These are phyloP conservation scores for Electrophaes corylata DNA, from an alignment of 2,888 invertebrate species.

Conservation along the genomic window DNA sequence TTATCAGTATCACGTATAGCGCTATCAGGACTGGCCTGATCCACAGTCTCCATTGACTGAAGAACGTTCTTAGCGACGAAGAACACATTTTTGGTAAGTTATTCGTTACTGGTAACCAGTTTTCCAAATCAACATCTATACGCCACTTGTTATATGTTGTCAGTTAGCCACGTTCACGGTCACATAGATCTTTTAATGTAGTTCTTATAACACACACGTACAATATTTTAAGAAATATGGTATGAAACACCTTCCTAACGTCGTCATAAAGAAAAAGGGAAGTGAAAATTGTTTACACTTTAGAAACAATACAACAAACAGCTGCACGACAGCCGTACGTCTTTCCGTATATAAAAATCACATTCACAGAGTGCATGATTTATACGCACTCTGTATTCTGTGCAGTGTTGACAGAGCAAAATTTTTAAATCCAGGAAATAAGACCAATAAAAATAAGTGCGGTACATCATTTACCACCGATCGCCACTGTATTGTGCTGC, in stretches of 20 bases:
- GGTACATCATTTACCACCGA: too few relatives aligned
- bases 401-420: too few relatives aligned
- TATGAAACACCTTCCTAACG: background rate
- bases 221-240: background rate
- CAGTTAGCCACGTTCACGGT: background rate
- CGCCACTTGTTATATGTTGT: slow-evolving; percentile 31
- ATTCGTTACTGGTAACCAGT: slow-evolving; percentile 30
- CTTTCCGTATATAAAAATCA: too few relatives aligned
- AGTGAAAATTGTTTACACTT: background rate
- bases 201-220: background rate
- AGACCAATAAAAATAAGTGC: too few relatives aligned
- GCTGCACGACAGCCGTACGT: too few relatives aligned
- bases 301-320: too few relatives aligned
- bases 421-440: too few relatives aligned
- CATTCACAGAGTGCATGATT: too few relatives aligned
- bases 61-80: slow-evolving; percentile 62
- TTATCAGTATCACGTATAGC: slow-evolving; percentile 90
- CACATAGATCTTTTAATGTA: background rate
- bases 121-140: slow-evolving; percentile 42
- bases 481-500: too few relatives aligned
- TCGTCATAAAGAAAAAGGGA: background rate
- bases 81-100: slow-evolving; percentile 64
- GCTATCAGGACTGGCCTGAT: slow-evolving; percentile 93
- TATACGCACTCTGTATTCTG: too few relatives aligned
- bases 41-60: slow-evolving; percentile 92